Percentiles rank a stretch among this genome's conserved stretches.
Conservation (phyloP, 1,140 invertebrate genomes). For the Lerema accius region DNA sequence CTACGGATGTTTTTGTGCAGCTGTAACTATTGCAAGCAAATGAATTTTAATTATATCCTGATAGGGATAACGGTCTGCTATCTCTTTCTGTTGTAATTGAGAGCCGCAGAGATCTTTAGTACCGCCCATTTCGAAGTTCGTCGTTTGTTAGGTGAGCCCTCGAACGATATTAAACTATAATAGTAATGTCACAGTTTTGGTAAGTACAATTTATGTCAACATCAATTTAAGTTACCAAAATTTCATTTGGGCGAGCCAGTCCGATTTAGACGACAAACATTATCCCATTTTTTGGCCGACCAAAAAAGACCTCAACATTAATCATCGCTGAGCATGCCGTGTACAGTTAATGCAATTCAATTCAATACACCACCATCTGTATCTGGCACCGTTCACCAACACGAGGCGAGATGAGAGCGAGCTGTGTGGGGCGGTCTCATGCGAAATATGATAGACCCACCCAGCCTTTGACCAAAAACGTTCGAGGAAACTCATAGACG, state of each 20-base stretch:
- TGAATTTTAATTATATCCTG: background rate
- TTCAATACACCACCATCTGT: conserved; percentile 63
- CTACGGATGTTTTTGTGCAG: background rate
- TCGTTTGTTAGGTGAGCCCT: too few species aligned
- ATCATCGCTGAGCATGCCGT: conserved; percentile 60
- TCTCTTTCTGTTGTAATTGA: too few species aligned
- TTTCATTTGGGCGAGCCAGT: conserved; percentile 32
- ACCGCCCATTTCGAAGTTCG: too few species aligned
- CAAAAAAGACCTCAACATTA: conserved; percentile 55
- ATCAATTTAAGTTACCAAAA: conserved; percentile 5
- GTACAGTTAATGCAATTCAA: conserved; percentile 54
- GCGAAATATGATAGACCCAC: background rate
- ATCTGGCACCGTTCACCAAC: conserved; percentile 47
- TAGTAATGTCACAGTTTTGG: too few species aligned
- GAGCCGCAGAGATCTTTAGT: too few species aligned
- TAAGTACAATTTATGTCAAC: too few species aligned
- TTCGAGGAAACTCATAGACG: conserved; percentile 12
- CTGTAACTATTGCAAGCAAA: background rate
- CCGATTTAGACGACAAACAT: conserved; percentile 44
- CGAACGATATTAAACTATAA: too few species aligned
- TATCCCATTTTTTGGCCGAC: conserved; percentile 45
- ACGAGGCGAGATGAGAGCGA: background rate
- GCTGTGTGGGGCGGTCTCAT: background rate
- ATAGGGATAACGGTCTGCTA: background rate
- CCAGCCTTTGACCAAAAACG: background rate